phyloP scores from a whole-genome alignment of 2,113 vertebrate genomes.

The Myocastor coypus region DNA sequence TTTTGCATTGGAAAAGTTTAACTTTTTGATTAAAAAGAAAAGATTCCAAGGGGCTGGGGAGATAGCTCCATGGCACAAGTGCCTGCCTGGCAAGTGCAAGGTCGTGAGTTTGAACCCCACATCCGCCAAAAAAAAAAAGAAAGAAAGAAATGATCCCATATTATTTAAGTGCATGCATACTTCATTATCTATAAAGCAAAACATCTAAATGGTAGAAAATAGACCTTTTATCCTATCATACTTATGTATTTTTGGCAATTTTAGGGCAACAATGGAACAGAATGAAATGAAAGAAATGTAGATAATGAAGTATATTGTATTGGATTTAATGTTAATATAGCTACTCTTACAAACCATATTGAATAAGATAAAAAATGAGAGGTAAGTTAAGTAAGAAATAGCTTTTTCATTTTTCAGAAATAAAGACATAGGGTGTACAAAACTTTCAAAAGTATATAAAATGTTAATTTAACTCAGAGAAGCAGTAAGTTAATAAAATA shows the following conservation, averaged over 20 bases:
- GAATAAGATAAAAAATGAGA: slow-evolving; percentile 38
- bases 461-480: not conserved
- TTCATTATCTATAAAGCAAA: slow-evolving; percentile 32
- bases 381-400: not conserved
- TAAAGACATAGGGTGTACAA: not conserved
- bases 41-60: too few species aligned
- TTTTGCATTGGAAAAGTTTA: slow-evolving; percentile 38
- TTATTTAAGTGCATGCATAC: slow-evolving; percentile 34
- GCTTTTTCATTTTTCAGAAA: slow-evolving; percentile 20
- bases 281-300: slow-evolving; percentile 23
- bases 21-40: slow-evolving; percentile 49
- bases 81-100: too few species aligned
- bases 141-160: too few species aligned
- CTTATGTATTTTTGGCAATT: not conserved
- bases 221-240: slow-evolving; percentile 32
- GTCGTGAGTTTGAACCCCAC: too few species aligned
- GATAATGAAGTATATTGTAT: slow-evolving; percentile 8
- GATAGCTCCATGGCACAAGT: too few species aligned
- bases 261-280: not conserved
- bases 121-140: too few species aligned
- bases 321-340: not conserved
- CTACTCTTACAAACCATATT: slow-evolving; percentile 17
- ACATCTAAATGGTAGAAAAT: slow-evolving; percentile 29
- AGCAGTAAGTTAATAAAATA: slow-evolving; percentile 4
- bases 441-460: not conserved